These are phyloP conservation scores for Lithobates pipiens DNA, from an alignment of 2,797 vertebrate species.

Conservation along the genomic window DNA sequence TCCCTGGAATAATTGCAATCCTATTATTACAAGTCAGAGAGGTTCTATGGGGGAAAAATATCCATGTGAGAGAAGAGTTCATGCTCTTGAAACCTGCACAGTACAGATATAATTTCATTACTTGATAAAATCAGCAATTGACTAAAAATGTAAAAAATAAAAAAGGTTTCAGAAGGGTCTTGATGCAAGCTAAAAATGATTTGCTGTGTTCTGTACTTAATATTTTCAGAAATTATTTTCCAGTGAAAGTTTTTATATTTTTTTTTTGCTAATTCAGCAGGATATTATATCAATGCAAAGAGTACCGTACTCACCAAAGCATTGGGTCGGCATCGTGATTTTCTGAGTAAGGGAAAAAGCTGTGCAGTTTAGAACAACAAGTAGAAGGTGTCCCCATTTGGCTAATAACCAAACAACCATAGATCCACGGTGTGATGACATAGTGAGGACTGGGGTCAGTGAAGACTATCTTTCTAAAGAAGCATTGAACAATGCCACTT, in stretches of 20 bases:
- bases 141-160: conserved; percentile 46
- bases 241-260: conserved; percentile 3
- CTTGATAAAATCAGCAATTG: conserved; percentile 55
- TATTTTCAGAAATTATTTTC: neutral
- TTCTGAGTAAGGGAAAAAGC: neutral
- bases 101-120: conserved; percentile 35
- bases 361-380: neutral
- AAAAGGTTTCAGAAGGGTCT: neutral
- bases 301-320: neutral
- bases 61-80: neutral
- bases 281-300: neutral
- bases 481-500: no score
- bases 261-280: neutral
- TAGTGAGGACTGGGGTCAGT: no score
- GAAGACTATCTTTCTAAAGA: no score
- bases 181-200: neutral
- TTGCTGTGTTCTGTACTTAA: neutral
- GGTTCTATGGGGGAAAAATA: conserved; percentile 32
- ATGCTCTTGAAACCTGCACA: conserved; percentile 17
- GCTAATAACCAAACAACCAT: no score
- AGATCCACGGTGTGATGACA: no score
- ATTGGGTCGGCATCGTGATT: neutral
- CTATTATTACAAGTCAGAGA: conserved; percentile 24
- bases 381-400: no score
- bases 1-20: conserved; percentile 20